Evolutionary conservation across 2,113 vertebrate species (phyloP), one percentile per base, ranked within the genome.

Genomic region (Scomber scombrus): DNA sequence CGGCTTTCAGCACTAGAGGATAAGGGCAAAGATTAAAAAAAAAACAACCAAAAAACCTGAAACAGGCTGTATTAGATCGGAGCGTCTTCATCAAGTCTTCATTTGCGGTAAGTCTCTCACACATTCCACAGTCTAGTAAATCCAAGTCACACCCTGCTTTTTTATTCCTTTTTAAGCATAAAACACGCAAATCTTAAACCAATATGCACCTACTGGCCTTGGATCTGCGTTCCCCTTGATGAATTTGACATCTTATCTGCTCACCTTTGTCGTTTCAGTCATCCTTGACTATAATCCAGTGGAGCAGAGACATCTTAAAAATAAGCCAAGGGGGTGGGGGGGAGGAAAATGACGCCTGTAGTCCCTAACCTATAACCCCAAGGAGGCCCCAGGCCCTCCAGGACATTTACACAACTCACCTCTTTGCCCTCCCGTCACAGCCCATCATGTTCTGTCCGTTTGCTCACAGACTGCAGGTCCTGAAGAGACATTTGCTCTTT

Each of bases 401-500:
- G 81, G 80, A 82, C 72, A 79, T 85, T 81, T 71, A 64, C 71
- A 76, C 75, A 77, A 51, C 68, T 85, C 87, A 68, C 87, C 80
- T 86, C 80, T 79, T 29, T 85, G 89, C 78, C 90, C 89, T 86
- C 50, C 47, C 13, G 73, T 90, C 86, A 80, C 81, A 84, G 71
- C 75, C 63, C 74, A 71, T 86, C 80, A 15, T 61, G 0, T 70
- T 86, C 55, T 49, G 34, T 82, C 68, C 67, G 68, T 90, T 75
- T 87, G 71, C 55, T 87, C 81, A 18, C 40, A 4, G 15, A 47
- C 54, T 56, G 52, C 43, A 58, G 52, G 55, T 69, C 29, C 63
- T 6, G 18, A 23, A 63, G 63, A 78, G 84, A 73, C 19, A 1
- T 67, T 76, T 65, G 82, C 55, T 71, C 61, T 70, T 57, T 78